Percentiles rank a stretch among this genome's conserved stretches.
phyloP scores from a whole-genome alignment of 2,888 invertebrate species.

The Galerucella calmariensis region DNA sequence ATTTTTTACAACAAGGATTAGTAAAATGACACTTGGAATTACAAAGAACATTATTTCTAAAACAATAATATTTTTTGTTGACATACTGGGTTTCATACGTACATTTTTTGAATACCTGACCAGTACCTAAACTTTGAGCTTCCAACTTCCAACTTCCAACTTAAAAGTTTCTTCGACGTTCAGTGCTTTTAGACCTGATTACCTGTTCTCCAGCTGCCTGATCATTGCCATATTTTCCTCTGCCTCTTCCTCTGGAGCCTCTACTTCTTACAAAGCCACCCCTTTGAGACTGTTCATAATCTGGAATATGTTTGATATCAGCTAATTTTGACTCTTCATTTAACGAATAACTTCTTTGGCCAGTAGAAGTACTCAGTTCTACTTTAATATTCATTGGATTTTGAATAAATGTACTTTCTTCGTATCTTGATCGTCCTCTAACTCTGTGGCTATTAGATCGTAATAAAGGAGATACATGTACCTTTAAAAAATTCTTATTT shows the following conservation, averaged over 20 bases:
- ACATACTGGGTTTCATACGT: too few species aligned
- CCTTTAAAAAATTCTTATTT: neutral
- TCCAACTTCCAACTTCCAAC: too few species aligned
- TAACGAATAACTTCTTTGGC: conserved; percentile 52
- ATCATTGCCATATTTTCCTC: conserved; percentile 13
- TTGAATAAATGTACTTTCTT: conserved; percentile 36
- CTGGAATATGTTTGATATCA: conserved; percentile 49
- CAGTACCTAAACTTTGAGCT: too few species aligned
- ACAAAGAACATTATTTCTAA: too few species aligned
- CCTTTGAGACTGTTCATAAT: conserved; percentile 34
- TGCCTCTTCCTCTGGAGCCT: conserved; percentile 18
- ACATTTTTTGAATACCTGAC: too few species aligned
- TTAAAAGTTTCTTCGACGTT: conserved; percentile 17
- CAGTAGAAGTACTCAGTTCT: conserved; percentile 53
- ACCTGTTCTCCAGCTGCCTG: conserved; percentile 13
- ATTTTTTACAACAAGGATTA: too few species aligned
- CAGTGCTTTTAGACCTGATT: conserved; percentile 27
- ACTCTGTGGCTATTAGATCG: conserved; percentile 32
- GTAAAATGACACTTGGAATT: too few species aligned
- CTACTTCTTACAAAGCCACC: conserved; percentile 21
- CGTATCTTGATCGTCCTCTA: conserved; percentile 13
- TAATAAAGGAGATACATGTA: neutral
- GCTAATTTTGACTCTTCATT: conserved; percentile 47
- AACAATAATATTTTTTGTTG: too few species aligned
- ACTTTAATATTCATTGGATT: conserved; percentile 55